A percentile compares a stretch with the other conserved stretches of the same genome.
Conservation (phyloP, 2,888 invertebrate genomes). For the Bombyx huttoni region DNA sequence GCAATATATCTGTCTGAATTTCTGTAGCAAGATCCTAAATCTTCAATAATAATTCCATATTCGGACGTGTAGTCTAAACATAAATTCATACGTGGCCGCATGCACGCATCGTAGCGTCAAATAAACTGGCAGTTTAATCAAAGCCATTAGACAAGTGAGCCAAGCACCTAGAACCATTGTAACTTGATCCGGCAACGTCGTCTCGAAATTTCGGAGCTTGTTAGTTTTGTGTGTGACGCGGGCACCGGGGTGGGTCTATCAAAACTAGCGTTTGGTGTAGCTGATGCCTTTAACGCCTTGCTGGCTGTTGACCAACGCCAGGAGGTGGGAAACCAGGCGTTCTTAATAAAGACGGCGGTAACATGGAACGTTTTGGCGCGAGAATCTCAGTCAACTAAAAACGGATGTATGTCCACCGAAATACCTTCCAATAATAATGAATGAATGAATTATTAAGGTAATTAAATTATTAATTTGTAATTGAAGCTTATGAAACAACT, state of each 20-base stretch:
- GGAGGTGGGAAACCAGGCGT: slow-evolving; percentile 65
- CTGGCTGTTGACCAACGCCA: slow-evolving; percentile 67
- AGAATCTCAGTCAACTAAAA: slow-evolving; percentile 24
- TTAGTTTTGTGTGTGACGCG: slow-evolving; percentile 17
- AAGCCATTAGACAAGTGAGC: slow-evolving; percentile 71
- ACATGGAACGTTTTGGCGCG: slow-evolving; percentile 49
- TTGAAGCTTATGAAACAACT: too few species aligned
- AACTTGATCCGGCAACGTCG: slow-evolving; percentile 36
- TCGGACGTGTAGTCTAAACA: slow-evolving; percentile 53
- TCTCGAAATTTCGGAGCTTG: slow-evolving; percentile 15
- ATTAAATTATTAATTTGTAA: too few species aligned
- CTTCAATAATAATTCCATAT: slow-evolving; percentile 56
- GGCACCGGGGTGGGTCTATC: slow-evolving; percentile 27
- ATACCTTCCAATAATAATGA: too few species aligned
- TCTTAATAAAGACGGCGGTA: slow-evolving; percentile 67
- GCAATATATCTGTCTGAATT: neutral
- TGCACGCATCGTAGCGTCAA: slow-evolving; percentile 68
- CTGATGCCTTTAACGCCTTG: slow-evolving; percentile 71
- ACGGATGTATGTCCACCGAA: slow-evolving; percentile 6
- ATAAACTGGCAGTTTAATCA: slow-evolving; percentile 73
- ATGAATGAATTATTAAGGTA: too few species aligned
- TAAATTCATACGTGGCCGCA: slow-evolving; percentile 68
- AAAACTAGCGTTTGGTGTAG: slow-evolving; percentile 49
- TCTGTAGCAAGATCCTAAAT: slow-evolving; percentile 29
- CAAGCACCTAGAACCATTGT: slow-evolving; percentile 48